These are phyloP conservation scores for Galleria mellonella DNA, from an alignment of 1,140 invertebrate species.

Conservation along the genomic window DNA sequence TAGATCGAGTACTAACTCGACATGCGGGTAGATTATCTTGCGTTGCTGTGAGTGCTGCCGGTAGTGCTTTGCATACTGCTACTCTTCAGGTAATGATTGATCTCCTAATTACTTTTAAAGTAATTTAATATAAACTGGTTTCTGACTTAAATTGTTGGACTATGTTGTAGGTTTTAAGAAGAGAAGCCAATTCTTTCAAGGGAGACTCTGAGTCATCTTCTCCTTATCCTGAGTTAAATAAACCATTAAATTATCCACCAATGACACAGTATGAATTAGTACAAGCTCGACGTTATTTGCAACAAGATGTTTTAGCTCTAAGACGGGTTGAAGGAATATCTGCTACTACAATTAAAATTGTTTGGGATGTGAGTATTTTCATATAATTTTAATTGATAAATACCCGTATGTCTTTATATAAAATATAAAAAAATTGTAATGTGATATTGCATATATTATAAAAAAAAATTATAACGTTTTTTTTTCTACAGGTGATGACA, in stretches of 20 bases:
- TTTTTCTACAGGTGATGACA: constrained; percentile 51
- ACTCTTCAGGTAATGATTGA: constrained; percentile 41
- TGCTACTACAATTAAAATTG: constrained; percentile 87
- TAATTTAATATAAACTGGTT: not conserved
- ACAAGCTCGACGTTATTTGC: constrained; percentile 84
- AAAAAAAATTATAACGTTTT: constrained; percentile 3
- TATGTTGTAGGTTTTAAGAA: constrained; percentile 45
- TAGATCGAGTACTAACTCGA: constrained; percentile 47
- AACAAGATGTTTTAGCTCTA: constrained; percentile 87
- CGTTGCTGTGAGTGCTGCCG: constrained; percentile 60
- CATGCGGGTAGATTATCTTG: constrained; percentile 61
- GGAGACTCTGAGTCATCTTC: constrained; percentile 55
- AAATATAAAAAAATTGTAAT: too few relatives aligned
- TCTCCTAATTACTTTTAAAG: too few relatives aligned
- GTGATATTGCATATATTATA: not conserved
- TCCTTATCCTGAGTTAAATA: constrained; percentile 51
- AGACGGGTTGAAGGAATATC: constrained; percentile 86
- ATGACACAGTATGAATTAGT: constrained; percentile 87
- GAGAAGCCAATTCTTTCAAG: constrained; percentile 63
- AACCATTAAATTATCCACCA: constrained; percentile 77
- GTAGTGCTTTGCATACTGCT: constrained; percentile 58
- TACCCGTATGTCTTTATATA: not conserved
- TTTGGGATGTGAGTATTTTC: constrained; percentile 84
- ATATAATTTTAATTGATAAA: constrained; percentile 5
- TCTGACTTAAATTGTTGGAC: not conserved